phyloP scores from a whole-genome alignment of 2,113 vertebrate species.

The Nanorana parkeri region DNA sequence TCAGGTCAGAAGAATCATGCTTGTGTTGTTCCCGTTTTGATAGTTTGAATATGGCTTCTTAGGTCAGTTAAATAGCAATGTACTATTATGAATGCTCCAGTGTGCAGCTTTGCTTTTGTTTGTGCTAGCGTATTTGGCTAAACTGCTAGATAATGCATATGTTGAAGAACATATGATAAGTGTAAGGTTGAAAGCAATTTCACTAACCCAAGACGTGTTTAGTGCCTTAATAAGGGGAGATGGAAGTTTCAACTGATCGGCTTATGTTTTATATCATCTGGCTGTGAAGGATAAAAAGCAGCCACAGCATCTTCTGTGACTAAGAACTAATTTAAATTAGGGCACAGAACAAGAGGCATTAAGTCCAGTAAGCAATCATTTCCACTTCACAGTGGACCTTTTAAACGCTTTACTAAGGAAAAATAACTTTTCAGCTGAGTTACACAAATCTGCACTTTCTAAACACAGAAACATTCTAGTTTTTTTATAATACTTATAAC shows the following conservation, averaged over 20 bases:
- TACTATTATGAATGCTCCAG: neutral
- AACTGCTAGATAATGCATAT: constrained; percentile 42
- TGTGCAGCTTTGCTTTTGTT: constrained; percentile 25
- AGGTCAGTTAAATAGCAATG: neutral
- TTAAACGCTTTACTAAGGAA: constrained; percentile 28
- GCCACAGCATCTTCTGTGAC: constrained; percentile 53
- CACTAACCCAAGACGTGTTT: constrained; percentile 53
- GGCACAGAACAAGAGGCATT: constrained; percentile 55
- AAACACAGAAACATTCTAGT: constrained; percentile 1
- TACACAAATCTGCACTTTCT: constrained; percentile 37
- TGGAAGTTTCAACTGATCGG: constrained; percentile 51
- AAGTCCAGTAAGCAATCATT: constrained; percentile 54
- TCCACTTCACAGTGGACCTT: constrained; percentile 56
- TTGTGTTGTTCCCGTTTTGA: neutral
- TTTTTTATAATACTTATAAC: neutral
- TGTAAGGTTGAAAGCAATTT: constrained; percentile 42
- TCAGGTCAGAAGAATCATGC: too few species aligned
- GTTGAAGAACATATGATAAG: constrained; percentile 50
- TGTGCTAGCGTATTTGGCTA: constrained; percentile 26
- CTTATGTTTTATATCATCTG: constrained; percentile 52
- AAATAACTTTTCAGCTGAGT: constrained; percentile 53
- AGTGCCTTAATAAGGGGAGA: constrained; percentile 51
- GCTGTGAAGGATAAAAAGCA: constrained; percentile 54
- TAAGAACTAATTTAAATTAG: constrained; percentile 56
- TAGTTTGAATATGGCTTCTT: neutral